Conservation (phyloP, 2,113 vertebrate genomes). For the Spea bombifrons region DNA sequence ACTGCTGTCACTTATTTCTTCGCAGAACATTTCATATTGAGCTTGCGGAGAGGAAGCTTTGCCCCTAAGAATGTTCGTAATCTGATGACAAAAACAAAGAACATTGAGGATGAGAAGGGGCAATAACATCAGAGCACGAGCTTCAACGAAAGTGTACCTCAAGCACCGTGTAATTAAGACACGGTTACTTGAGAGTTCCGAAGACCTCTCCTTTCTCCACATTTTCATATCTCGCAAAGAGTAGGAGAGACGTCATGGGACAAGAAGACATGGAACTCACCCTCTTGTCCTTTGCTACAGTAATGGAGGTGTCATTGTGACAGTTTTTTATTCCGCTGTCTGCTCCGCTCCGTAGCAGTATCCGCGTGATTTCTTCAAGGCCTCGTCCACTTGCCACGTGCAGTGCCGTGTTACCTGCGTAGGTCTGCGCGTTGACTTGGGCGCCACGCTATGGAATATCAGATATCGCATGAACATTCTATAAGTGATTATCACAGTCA, state of each 20-base stretch:
- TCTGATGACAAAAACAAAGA: constrained; percentile 1
- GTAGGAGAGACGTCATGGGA: too few species aligned
- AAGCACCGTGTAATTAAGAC: too few species aligned
- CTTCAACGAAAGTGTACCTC: too few species aligned
- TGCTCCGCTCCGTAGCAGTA: constrained; percentile 78
- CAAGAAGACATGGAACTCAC: constrained; percentile 55
- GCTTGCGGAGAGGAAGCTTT: constrained; percentile 19
- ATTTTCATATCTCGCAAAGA: too few species aligned
- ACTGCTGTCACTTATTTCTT: not conserved
- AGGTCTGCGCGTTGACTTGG: constrained; percentile 82
- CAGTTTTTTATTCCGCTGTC: constrained; percentile 86
- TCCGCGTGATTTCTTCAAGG: constrained; percentile 72
- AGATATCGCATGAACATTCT: not conserved
- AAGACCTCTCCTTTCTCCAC: too few species aligned
- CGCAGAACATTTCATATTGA: constrained; percentile 11
- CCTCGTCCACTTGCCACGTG: constrained; percentile 82
- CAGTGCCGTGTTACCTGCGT: constrained; percentile 82
- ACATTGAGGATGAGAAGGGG: too few species aligned
- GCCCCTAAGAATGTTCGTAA: constrained; percentile 26
- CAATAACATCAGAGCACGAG: too few species aligned
- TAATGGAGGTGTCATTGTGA: constrained; percentile 85
- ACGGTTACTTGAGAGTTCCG: too few species aligned
- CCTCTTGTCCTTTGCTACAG: constrained; percentile 82
- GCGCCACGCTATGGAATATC: constrained; percentile 68
- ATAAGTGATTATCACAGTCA: not conserved